These are phyloP conservation scores for Streblospio benedicti DNA, from an alignment of 1,140 invertebrate species.

Conservation along the genomic window DNA sequence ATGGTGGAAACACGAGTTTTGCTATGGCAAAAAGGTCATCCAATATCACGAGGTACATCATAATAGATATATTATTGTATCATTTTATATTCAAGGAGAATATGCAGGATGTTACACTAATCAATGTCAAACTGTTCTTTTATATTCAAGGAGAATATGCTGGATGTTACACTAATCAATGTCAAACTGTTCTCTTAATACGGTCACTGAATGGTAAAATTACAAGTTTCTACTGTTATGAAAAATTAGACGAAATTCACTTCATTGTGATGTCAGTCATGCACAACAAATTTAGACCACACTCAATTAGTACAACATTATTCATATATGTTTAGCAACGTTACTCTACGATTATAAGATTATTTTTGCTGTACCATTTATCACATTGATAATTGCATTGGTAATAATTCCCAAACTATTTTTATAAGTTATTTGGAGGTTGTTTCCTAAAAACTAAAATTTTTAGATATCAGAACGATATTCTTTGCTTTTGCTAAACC, in stretches of 20 bases:
- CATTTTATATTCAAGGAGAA: background rate
- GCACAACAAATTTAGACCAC: no score
- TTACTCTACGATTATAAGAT: background rate
- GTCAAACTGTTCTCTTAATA: no score
- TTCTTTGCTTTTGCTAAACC: background rate
- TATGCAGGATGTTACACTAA: background rate
- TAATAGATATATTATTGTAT: background rate
- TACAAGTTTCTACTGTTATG: no score
- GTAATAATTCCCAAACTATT: background rate
- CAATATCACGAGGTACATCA: conserved; percentile 50
- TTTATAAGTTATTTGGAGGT: background rate
- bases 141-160: no score
- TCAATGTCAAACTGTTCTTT: no score
- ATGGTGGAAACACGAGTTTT: conserved; percentile 48
- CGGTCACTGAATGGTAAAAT: no score
- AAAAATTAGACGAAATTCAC: no score
- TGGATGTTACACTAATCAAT: no score
- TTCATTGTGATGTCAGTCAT: no score
- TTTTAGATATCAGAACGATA: background rate
- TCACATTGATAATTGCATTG: background rate
- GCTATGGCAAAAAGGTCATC: conserved; percentile 39
- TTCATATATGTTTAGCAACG: no score
- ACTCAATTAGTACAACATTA: no score
- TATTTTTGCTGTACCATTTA: background rate
- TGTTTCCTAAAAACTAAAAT: background rate